Evolutionary conservation across 2,888 invertebrate genomes (phyloP), one percentile per base, ranked within the genome.

Genomic region (Brenthis daphne): DNA sequence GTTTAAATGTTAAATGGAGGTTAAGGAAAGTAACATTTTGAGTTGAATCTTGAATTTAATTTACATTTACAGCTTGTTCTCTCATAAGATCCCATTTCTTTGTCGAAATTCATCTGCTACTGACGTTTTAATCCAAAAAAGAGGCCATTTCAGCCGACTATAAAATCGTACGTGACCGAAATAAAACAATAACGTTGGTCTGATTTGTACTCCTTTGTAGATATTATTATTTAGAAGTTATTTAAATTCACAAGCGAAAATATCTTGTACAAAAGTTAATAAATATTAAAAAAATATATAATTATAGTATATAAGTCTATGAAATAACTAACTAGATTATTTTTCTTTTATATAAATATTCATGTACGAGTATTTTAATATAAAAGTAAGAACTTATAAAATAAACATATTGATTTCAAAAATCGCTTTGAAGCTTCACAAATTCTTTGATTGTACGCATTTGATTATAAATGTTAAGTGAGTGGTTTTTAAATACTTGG

Each of bases 41-140:
- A 29, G 57, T 47, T 61, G 57, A 60, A 12, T 57, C 48, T 57
- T 61, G 51, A 61, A 57, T 69, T 63, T 61, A 65, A 69, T 69
- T 69, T 66, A 61, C 33, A 69, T 66, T 66, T 63, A 69, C 69
- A 37, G 69, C 60, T 68, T 67, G 61, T 58, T 66, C 63, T 66
- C 64, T 72, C 72, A 69, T 71, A 75, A 70, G 64, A 69, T 69
- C 54, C 64, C 65, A 70, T 73, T 76, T 77, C 80, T 80, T 83
- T 79, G 77, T 81, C 78, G 74, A 82, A 84, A 87, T 84, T 85
- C 83, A 81, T 87, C 88, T 89, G 89, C 77, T 79, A 84, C 81
- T 85, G 89, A 88, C 88, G 76, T 88, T 87, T 89, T 88, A 89
- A 89, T 89, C 85, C 80, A 76, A 81, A 80, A 43, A 81, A 80